Evolutionary conservation across 2,113 vertebrate genomes (phyloP).

Genomic region (Psittacus erithacus): DNA sequence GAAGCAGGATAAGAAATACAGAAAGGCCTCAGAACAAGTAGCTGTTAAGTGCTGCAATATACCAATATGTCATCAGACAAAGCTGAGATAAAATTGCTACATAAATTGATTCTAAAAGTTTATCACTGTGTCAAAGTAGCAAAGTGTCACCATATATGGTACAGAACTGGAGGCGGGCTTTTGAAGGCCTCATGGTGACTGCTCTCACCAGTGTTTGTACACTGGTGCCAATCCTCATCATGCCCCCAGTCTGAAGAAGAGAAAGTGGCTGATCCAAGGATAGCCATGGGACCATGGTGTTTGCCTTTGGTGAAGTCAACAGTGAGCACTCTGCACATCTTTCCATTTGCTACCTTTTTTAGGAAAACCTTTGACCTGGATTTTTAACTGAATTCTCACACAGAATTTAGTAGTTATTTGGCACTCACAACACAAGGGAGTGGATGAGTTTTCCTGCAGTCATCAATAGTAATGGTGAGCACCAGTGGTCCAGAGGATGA

Average conservation of each 20-base stretch:
- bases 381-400: neutral
- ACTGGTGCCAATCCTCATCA: neutral
- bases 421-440: neutral
- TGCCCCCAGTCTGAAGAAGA: accelerated
- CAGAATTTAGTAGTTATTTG: neutral
- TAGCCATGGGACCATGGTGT: accelerated
- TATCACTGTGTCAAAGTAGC: neutral
- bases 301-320: neutral
- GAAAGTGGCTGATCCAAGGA: neutral
- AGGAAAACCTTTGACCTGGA: neutral
- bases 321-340: neutral
- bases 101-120: neutral
- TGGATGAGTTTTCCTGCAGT: neutral
- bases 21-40: neutral
- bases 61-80: neutral
- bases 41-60: neutral
- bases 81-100: neutral
- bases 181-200: neutral
- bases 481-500: neutral
- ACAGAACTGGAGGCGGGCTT: neutral
- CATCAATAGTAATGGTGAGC: neutral
- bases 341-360: neutral
- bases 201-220: neutral
- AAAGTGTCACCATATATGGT: neutral
- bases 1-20: neutral